Evolutionary conservation across 2,888 invertebrate species (phyloP).

Genomic region (Harpalus rubripes): DNA sequence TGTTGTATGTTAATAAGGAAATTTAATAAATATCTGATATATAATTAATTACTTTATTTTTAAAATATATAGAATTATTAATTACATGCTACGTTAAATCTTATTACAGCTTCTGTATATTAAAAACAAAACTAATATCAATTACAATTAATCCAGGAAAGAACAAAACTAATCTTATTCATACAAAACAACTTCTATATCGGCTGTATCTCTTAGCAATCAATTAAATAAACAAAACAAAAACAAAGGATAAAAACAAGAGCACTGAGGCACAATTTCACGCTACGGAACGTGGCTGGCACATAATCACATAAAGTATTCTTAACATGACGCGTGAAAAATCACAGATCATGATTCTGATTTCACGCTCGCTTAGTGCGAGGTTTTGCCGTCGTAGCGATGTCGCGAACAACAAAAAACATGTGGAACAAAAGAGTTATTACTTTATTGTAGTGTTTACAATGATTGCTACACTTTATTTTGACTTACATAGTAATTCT

Average conservation of each 20-base stretch:
- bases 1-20: no score
- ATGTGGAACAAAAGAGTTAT: constrained; percentile 3
- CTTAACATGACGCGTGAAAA: constrained; percentile 59
- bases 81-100: no score
- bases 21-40: no score
- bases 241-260: constrained; percentile 12
- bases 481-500: background rate
- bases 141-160: constrained; percentile 7
- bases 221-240: constrained; percentile 48
- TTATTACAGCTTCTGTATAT: no score
- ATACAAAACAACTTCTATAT: constrained; percentile 1
- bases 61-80: no score
- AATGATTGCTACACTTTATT: constrained; percentile 13
- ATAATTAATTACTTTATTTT: no score
- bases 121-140: background rate
- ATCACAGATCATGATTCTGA: constrained; percentile 57
- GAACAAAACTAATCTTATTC: constrained; percentile 1
- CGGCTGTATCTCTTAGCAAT: background rate
- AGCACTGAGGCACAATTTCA: constrained; percentile 27
- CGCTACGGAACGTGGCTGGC: constrained; percentile 22
- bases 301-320: constrained; percentile 54
- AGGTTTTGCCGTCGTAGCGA: constrained; percentile 9
- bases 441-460: constrained; percentile 30
- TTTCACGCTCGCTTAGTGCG: constrained; percentile 55
- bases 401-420: constrained; percentile 20